Evolutionary conservation across 2,113 vertebrate species (phyloP), one percentile per base, ranked within the genome.

Genomic region (Nycticryphes semicollaris): DNA sequence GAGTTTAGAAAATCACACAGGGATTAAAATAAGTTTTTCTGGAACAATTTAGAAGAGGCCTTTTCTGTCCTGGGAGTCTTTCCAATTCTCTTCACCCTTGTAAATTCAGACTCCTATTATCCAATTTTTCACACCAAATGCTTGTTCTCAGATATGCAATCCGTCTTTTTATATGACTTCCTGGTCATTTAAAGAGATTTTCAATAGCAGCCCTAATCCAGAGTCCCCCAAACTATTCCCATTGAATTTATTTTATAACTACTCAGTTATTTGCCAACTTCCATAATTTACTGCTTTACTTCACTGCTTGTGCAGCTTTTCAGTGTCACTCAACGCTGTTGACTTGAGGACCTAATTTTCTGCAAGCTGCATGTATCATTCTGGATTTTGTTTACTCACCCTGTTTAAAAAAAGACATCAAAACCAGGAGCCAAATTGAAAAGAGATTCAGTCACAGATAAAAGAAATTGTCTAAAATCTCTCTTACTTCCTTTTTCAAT

Each of bases 111-210:
- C 24, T 47, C 28, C 11, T 60, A 8, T 82, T 79, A 87, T 53
- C 57, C 56, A 91, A 27, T 84, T 95, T 94, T 64, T 94, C 69
- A 82, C 43, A 87, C 25, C 78, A 60, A 95, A 81, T 72, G 23
- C 23, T 84, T 62, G 31, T 89, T 89, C 64, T 89, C 27, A 73
- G 68, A 51, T 74, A 63, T 30, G 9, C 31, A 93, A 27, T 27
- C 18, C 17, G 67, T 90, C 75, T 73, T 89, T 80, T 85, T 63
- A 37, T 77, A 53, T 15, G 25, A 39, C 39, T 94, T 86, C 45
- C 53, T 73, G 45, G 54, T 91, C 41, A 70, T 84, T 76, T 90
- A 53, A 87, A 35, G 23, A 73, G 11, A 54, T 90, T 83, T 90
- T 74, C 50, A 76, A 37, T 63, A 88, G 41, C 22, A 77, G n/a